A percentile compares a stretch with the other conserved stretches of the same genome.
These are phyloP conservation scores for Palythoa heliodiscus DNA, from an alignment of 92 coral and sea anemone species.

Conservation along the genomic window DNA sequence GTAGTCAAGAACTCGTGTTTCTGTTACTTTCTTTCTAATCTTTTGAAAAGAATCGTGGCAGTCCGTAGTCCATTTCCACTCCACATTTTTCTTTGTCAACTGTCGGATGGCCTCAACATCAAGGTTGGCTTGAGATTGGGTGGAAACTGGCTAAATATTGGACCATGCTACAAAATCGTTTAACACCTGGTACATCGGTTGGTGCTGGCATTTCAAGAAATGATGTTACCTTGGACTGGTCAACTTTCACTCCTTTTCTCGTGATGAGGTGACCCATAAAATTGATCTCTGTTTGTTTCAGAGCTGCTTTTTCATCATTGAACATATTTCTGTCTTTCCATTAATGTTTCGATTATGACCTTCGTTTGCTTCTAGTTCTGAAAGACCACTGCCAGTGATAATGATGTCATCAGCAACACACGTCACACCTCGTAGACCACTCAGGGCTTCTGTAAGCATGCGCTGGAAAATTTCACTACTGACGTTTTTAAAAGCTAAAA, in stretches of 20 bases:
- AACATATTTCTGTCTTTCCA: background rate
- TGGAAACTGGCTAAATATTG: conserved; percentile 16
- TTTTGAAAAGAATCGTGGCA: conserved; percentile 44
- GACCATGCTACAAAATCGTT: conserved; percentile 25
- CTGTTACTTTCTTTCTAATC: conserved; percentile 29
- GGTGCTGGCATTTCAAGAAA: conserved; percentile 45
- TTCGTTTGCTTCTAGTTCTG: conserved; percentile 35
- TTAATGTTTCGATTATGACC: conserved; percentile 35
- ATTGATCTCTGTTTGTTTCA: conserved; percentile 33
- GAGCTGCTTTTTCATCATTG: conserved; percentile 7
- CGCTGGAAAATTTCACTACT: conserved; percentile 54
- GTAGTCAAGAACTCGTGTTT: conserved; percentile 3
- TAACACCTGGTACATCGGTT: background rate
- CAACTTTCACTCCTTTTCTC: conserved; percentile 50
- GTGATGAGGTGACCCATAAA: conserved; percentile 54
- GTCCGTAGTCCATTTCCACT: conserved; percentile 36
- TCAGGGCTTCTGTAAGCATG: conserved; percentile 48
- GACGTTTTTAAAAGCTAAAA: conserved; percentile 8
- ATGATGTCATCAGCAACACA: conserved; percentile 13
- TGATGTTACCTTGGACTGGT: conserved; percentile 35
- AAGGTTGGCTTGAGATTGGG: conserved; percentile 12
- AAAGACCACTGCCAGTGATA: conserved; percentile 40
- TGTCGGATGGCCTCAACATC: conserved; percentile 30
- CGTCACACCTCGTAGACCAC: conserved; percentile 50
- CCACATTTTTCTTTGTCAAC: conserved; percentile 13